phyloP scores from a whole-genome alignment of 2,888 invertebrate species.

The Aricia artaxerxes region DNA sequence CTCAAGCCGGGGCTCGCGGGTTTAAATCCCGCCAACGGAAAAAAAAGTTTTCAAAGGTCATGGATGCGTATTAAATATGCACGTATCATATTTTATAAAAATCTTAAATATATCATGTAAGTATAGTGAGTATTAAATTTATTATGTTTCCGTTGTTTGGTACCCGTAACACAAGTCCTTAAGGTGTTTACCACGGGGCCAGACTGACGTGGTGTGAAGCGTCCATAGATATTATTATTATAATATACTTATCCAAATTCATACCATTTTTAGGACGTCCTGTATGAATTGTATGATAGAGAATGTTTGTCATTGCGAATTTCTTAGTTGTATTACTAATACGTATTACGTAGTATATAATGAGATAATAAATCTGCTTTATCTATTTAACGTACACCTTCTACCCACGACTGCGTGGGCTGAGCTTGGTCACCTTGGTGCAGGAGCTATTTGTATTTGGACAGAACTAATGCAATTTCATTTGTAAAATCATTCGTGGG shows the following conservation, averaged over 20 bases:
- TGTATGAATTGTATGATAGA: background rate
- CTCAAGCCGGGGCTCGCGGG: too few species aligned
- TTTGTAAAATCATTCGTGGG: constrained; percentile 27
- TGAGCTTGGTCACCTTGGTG: constrained; percentile 40
- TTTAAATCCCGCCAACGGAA: too few species aligned
- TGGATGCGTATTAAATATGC: too few species aligned
- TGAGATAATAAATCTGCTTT: constrained; percentile 15
- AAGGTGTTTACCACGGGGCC: too few species aligned
- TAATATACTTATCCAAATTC: background rate
- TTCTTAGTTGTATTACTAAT: background rate
- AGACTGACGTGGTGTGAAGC: too few species aligned
- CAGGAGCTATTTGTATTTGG: constrained; percentile 29
- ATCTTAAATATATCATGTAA: too few species aligned
- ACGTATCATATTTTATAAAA: too few species aligned
- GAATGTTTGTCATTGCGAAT: background rate
- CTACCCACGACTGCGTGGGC: constrained; percentile 35
- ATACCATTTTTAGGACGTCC: background rate
- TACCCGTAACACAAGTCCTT: too few species aligned
- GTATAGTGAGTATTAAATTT: too few species aligned
- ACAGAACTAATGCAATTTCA: constrained; percentile 36
- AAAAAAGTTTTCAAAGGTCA: too few species aligned
- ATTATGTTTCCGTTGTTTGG: too few species aligned
- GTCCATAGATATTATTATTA: too few species aligned
- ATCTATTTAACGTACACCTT: constrained; percentile 12
- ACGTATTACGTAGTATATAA: background rate